Base-by-base conservation (phyloP, 2,797 vertebrate species). In the Cirrhinus mrigala region DNA sequence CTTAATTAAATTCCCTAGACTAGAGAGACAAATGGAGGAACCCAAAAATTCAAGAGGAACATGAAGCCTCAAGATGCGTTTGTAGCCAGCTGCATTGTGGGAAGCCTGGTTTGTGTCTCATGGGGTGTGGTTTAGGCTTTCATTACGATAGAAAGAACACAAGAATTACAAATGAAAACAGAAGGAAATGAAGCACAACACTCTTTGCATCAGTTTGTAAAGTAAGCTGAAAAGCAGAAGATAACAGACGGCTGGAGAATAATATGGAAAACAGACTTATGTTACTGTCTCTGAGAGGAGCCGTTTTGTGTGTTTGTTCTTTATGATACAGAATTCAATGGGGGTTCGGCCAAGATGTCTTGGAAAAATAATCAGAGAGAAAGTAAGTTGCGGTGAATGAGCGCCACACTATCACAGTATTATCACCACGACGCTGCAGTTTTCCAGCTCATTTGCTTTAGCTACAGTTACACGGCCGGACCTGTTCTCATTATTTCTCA, bases 201-300 rank as follows among this genome's bases (percentile, higher is more conserved):
- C 16, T 48, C 46, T 29, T 27, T 16, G 40, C 24, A 14, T 44
- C 20, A 11, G 69, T 48, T 37, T 62, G 54, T 74, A 46, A 22
- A 69, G 62, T 33, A 37, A 66, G 58, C 77, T 48, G 37, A 20
- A 64, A 66, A 58, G 68, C 56, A 27, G 24, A 60, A 73, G 52
- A 82, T 62, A 82, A 62, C 68, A 60, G 18, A 73, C 20, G 54
- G 52, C 37, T 22, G 66, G 33, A 40, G 37, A 54, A 56, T 56
- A 62, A 56, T 22, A 52, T 92, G 90, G 90, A 85, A 87, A 86
- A 88, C 86, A 11, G 24, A 71, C 79, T 50, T 46, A 12, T 10
- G 40, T 50, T 56, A 76, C 52, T 12, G 6, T 48, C 44, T 73
- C 44, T 24, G 69, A 12, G 1, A 69, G 68, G 3, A 16, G 15